These are phyloP conservation scores for Drosophila tropicalis DNA, from an alignment of 1,140 invertebrate genomes.

Conservation along the genomic window DNA sequence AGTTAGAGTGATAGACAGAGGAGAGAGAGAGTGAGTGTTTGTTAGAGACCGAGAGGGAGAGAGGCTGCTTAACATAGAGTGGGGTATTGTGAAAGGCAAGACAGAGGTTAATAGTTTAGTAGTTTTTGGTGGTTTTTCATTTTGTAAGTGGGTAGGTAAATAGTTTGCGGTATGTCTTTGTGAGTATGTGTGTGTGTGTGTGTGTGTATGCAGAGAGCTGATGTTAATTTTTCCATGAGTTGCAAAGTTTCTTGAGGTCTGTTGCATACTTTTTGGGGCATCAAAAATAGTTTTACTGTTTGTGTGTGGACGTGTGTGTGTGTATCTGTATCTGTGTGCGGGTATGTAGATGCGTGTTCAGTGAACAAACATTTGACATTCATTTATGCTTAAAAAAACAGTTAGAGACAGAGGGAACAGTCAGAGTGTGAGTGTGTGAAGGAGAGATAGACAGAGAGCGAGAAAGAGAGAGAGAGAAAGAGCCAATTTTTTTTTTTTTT, in stretches of 20 bases:
- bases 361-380: slow-evolving; percentile 78
- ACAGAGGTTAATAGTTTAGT: not conserved
- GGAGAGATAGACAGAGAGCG: slow-evolving; percentile 29
- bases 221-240: not conserved
- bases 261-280: slow-evolving; percentile 66
- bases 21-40: not conserved
- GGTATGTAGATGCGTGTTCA: slow-evolving; percentile 68
- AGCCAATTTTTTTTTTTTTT: not conserved
- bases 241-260: slow-evolving; percentile 31
- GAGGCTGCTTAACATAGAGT: slow-evolving; percentile 23
- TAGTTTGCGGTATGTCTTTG: not conserved
- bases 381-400: slow-evolving; percentile 33
- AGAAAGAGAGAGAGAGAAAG: slow-evolving; percentile 20
- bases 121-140: slow-evolving; percentile 4
- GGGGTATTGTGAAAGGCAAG: slow-evolving; percentile 13
- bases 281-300: slow-evolving; percentile 45
- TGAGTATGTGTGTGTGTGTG: too few relatives aligned
- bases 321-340: slow-evolving; percentile 25
- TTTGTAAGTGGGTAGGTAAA: not conserved
- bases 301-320: slow-evolving; percentile 10
- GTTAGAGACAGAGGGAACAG: slow-evolving; percentile 16
- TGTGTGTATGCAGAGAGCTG: not conserved
- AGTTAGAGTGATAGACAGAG: slow-evolving; percentile 34
- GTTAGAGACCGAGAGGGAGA: slow-evolving; percentile 33
- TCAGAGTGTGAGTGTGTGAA: slow-evolving; percentile 38